phyloP scores from a whole-genome alignment of 2,113 vertebrate species.

The Ginglymostoma cirratum region DNA sequence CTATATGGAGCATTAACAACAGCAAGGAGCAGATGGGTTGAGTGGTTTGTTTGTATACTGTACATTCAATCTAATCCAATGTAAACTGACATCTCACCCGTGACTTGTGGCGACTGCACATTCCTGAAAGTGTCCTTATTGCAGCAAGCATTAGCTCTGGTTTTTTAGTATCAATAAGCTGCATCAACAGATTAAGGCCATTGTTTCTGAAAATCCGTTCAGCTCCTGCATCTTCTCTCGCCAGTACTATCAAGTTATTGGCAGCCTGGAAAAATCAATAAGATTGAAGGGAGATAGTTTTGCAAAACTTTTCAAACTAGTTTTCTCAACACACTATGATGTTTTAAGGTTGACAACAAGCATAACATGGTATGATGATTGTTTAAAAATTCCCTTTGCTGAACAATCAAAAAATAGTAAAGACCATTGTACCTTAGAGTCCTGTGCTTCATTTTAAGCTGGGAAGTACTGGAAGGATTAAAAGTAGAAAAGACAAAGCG shows the following conservation, averaged over 20 bases:
- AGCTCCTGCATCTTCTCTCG: constrained; percentile 83
- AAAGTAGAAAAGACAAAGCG: neutral
- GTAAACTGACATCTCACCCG: constrained; percentile 62
- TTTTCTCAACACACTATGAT: neutral
- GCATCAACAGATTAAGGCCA: constrained; percentile 73
- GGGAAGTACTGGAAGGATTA: neutral
- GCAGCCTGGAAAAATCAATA: constrained; percentile 64
- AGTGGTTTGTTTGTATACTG: neutral
- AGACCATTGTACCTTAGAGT: neutral
- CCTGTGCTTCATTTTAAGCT: neutral
- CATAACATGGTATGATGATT: neutral
- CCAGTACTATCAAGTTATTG: constrained; percentile 89
- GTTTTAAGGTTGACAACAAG: neutral
- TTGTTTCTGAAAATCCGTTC: constrained; percentile 95
- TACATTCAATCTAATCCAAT: neutral
- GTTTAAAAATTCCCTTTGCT: neutral
- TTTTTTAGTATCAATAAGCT: constrained; percentile 75
- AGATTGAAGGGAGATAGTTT: neutral
- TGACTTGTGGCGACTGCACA: constrained; percentile 85
- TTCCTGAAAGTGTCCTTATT: constrained; percentile 77
- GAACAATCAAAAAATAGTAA: neutral
- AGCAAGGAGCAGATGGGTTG: neutral
- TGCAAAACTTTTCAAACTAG: neutral
- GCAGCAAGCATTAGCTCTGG: constrained; percentile 81
- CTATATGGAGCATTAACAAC: neutral